A percentile compares a stretch with the other conserved stretches of the same genome.
Conservation (phyloP, 2,113 vertebrate species). For the Aegithalos caudatus region DNA sequence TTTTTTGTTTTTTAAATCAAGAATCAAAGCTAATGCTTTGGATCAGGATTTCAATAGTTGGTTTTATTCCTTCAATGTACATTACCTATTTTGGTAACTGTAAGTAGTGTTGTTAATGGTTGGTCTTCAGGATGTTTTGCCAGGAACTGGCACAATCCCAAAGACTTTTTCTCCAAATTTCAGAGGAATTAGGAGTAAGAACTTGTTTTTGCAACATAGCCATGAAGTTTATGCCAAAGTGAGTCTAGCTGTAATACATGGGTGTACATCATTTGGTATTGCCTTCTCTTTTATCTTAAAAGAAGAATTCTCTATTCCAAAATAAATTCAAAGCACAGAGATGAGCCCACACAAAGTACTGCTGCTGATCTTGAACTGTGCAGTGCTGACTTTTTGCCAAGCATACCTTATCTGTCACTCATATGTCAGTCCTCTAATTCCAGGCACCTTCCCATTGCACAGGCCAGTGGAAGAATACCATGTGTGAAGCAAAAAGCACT, state of each 20-base stretch:
- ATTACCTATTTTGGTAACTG: neutral
- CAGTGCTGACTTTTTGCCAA: slow-evolving; percentile 5
- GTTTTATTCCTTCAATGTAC: neutral
- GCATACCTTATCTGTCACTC: slow-evolving; percentile 24
- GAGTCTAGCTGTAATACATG: neutral
- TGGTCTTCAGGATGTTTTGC: neutral
- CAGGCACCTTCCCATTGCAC: neutral
- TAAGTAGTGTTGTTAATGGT: neutral
- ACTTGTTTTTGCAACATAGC: neutral
- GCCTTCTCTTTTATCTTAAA: neutral
- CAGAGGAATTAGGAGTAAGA: neutral
- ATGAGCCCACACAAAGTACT: neutral
- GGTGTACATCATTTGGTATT: neutral
- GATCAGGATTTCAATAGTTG: neutral
- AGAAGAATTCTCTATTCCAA: neutral
- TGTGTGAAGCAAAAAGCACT: neutral
- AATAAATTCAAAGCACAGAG: neutral
- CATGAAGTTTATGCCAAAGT: neutral
- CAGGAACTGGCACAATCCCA: neutral
- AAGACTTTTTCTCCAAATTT: neutral
- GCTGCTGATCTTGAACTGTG: neutral
- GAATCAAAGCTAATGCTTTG: neutral
- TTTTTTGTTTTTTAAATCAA: neutral
- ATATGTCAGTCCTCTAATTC: slow-evolving; percentile 38
- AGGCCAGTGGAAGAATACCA: neutral